Evolutionary conservation across 1,140 invertebrate species (phyloP).

Genomic region (Ephestia elutella): DNA sequence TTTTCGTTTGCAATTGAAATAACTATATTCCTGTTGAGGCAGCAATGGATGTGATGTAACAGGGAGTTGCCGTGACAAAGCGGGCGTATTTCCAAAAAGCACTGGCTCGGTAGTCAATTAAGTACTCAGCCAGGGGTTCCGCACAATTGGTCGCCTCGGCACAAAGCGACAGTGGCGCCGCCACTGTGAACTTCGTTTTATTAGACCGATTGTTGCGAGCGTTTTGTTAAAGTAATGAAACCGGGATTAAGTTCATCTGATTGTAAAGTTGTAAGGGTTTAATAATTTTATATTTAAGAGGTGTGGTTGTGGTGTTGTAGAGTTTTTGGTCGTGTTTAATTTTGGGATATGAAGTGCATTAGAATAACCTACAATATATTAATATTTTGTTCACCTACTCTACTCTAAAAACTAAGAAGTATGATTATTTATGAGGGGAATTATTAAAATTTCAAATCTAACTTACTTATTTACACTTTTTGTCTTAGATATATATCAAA

Average conservation of each 20-base stretch:
- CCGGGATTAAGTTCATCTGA: not conserved
- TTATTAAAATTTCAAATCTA: too few species aligned
- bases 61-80: constrained; percentile 10
- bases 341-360: too few species aligned
- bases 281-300: not conserved
- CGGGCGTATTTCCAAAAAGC: constrained; percentile 36
- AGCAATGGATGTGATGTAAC: constrained; percentile 29
- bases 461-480: too few species aligned
- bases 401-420: too few species aligned
- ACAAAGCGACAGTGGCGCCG: constrained; percentile 52
- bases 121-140: constrained; percentile 67
- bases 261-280: not conserved
- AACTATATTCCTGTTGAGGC: constrained; percentile 14
- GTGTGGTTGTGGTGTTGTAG: not conserved
- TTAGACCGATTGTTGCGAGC: constrained; percentile 28
- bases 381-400: too few species aligned
- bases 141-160: constrained; percentile 66
- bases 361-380: too few species aligned
- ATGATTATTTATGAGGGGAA: too few species aligned
- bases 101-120: constrained; percentile 66
- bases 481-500: too few species aligned
- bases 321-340: not conserved
- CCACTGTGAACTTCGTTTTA: constrained; percentile 31
- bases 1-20: not conserved
- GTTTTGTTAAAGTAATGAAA: constrained; percentile 25